Percentiles rank a stretch among this genome's conserved stretches.
phyloP scores from a whole-genome alignment of 2,113 vertebrate species.

The Pelecanus crispus region DNA sequence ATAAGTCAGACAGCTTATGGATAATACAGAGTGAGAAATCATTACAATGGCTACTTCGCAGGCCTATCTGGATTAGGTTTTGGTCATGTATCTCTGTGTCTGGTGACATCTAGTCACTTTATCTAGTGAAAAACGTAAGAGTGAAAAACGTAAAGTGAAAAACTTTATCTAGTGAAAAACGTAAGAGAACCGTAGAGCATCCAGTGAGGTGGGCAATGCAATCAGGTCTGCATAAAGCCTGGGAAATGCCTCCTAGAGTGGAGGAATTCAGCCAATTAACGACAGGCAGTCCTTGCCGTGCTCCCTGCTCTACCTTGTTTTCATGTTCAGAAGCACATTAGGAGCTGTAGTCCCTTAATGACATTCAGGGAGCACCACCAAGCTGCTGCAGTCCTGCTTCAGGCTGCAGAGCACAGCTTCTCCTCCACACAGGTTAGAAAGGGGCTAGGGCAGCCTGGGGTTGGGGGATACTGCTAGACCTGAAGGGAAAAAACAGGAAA shows the following conservation, averaged over 20 bases:
- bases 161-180: background rate
- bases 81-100: background rate
- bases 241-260: background rate
- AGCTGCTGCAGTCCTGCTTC: background rate
- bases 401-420: background rate
- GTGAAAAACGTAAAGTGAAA: no score
- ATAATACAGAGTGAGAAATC: background rate
- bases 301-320: background rate
- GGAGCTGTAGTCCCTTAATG: background rate
- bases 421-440: background rate
- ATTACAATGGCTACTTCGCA: background rate
- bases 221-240: background rate
- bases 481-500: background rate
- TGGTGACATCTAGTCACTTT: no score
- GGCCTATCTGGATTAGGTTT: background rate
- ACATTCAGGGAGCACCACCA: background rate
- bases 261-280: background rate
- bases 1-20: background rate
- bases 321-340: background rate
- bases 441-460: background rate
- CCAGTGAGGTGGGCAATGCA: background rate
- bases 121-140: background rate
- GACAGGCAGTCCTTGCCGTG: rapidly evolving
- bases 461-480: background rate
- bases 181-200: background rate